Evolutionary conservation across 1,140 invertebrate genomes (phyloP), one percentile per base, ranked within the genome.

Genomic region (Drosophila parvula): DNA sequence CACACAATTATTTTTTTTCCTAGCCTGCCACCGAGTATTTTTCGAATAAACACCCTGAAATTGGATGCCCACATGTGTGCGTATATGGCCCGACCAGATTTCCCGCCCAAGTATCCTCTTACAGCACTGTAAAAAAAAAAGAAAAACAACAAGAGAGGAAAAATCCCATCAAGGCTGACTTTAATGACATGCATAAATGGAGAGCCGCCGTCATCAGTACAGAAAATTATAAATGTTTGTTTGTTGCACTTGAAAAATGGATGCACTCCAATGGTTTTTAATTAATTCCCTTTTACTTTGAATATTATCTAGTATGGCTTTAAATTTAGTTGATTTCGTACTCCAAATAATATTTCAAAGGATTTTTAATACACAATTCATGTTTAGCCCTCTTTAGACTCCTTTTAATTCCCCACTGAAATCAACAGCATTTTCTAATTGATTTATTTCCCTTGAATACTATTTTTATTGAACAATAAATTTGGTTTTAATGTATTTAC

Each of bases 1-100:
- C 16, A 56, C 41, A 61, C 34, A 74, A 74, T 74, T 74, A 74
- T 45, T 73, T 69, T 73, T 69, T 38, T 38, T 53, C 51, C 32
- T 53, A 53, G 51, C 12, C 51, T 36, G 32, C 11, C 18, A 38
- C 51, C 51, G 32, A 53, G 51, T 53, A 53, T 38, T 53, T 53
- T 45, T 48, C n/a, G 36, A 43, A 68, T 47, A 50, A 38, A 40
- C 36, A 43, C 45, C 36, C 47, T 61, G 47, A 53, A 57, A 73
- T 73, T 64, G 62, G 32, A 53, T 53, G 51, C 51, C 51, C 32
- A 53, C 32, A 53, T 36, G 32, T 36, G 18, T 38, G 51, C 14
- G 4, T 8, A n/a, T 51, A 12, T 36, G 50, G 32, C 8, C 30
- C 48, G 48, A 18, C 48, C 48, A 34, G 18, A 16, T 51, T 34